Percentiles rank a stretch among this genome's conserved stretches.
phyloP scores from a whole-genome alignment of 2,113 vertebrate species.

The Uria lomvia region DNA sequence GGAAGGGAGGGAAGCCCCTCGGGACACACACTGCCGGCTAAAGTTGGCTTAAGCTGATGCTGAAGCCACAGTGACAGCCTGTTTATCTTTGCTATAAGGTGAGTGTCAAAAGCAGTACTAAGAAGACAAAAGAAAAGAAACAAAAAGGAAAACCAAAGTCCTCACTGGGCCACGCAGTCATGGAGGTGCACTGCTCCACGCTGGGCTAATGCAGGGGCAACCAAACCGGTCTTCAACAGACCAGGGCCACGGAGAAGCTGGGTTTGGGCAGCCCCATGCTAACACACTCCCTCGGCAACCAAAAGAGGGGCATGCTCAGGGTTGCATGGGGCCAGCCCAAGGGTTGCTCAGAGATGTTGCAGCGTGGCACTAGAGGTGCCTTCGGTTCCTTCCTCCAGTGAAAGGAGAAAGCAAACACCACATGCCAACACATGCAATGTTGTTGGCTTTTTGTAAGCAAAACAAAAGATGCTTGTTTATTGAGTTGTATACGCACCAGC shows the following conservation, averaged over 20 bases:
- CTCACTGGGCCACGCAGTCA: accelerated
- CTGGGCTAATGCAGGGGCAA: neutral
- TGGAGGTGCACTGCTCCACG: neutral
- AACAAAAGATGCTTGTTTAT: neutral
- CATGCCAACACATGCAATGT: neutral
- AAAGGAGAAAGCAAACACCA: neutral
- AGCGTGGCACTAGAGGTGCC: neutral
- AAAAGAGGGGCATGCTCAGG: neutral
- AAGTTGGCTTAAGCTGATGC: neutral
- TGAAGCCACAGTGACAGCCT: neutral
- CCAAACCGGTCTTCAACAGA: accelerated
- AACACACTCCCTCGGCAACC: neutral
- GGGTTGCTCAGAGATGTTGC: neutral
- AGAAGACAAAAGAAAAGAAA: neutral
- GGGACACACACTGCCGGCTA: accelerated
- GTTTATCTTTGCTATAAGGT: neutral
- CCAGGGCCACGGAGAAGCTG: neutral
- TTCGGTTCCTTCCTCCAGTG: neutral
- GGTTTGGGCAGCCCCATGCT: neutral
- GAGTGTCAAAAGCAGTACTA: neutral
- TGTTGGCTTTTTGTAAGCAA: neutral
- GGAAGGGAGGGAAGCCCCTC: neutral
- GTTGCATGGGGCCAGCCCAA: accelerated
- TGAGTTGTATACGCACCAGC: neutral
- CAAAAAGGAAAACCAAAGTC: neutral